Evolutionary conservation across 2,888 invertebrate species (phyloP).

Genomic region (Stomorhina lunata): DNA sequence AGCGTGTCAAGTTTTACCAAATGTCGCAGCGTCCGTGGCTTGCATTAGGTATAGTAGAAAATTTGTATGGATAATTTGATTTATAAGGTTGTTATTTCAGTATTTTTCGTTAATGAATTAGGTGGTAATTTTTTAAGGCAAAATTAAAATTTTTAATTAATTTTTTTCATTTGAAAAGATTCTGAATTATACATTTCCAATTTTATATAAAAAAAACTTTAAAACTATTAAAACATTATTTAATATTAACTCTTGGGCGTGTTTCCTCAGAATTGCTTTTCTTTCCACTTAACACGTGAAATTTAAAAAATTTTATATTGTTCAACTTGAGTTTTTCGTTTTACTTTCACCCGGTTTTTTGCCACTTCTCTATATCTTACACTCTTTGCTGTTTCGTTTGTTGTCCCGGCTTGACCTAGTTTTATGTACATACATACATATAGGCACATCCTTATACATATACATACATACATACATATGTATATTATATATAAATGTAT

Average conservation of each 20-base stretch:
- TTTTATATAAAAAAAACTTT: no score
- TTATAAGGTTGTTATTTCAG: no score
- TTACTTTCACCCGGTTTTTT: slow-evolving; percentile 47
- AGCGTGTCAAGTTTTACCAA: no score
- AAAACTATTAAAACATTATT: slow-evolving; percentile 2
- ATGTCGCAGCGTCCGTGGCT: no score
- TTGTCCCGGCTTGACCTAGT: slow-evolving; percentile 68
- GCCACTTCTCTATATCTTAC: slow-evolving; percentile 12
- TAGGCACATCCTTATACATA: no score
- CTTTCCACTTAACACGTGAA: slow-evolving; percentile 42
- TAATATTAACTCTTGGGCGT: slow-evolving; percentile 46
- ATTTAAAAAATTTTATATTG: slow-evolving; percentile 1
- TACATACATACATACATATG: not conserved
- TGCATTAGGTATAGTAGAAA: no score
- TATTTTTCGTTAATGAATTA: no score
- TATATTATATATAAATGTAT: not conserved
- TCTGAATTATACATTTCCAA: no score
- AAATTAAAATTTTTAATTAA: no score
- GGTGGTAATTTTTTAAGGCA: no score
- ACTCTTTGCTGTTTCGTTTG: slow-evolving; percentile 43
- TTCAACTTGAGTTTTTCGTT: not conserved
- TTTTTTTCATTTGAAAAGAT: no score
- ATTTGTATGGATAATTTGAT: no score
- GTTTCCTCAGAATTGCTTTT: slow-evolving; percentile 9
- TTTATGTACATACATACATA: slow-evolving; percentile 20